A percentile compares a stretch with the other conserved stretches of the same genome.
Conservation (phyloP, 2,113 vertebrate genomes). For the Pycnonotus jocosus region DNA sequence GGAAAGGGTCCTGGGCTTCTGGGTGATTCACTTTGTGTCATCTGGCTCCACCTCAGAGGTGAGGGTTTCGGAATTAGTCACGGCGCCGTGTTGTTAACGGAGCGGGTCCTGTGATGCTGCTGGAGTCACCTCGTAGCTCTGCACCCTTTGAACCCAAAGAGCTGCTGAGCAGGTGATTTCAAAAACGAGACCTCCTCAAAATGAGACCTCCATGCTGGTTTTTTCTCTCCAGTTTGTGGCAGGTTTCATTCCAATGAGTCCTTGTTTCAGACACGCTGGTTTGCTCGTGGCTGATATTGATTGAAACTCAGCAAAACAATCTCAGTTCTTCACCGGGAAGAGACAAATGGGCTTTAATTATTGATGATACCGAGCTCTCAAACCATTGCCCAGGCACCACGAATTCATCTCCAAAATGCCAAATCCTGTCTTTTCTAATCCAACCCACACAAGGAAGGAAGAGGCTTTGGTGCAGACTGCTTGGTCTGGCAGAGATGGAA, state of each 20-base stretch:
- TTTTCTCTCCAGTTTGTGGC: neutral
- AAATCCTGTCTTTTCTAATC: neutral
- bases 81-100: neutral
- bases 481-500: neutral
- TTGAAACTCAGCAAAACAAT: neutral
- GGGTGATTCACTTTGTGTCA: neutral
- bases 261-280: neutral
- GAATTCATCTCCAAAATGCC: neutral
- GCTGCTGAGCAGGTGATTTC: neutral
- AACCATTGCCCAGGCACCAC: neutral
- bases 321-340: neutral
- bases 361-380: neutral
- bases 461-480: neutral
- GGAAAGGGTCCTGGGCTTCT: neutral
- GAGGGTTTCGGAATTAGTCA: slow-evolving; percentile 35
- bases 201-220: rapidly evolving
- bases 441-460: neutral
- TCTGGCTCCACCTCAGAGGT: neutral
- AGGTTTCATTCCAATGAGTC: neutral
- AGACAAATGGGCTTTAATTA: neutral
- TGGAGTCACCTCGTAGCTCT: neutral
- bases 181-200: neutral
- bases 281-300: neutral
- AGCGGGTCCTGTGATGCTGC: rapidly evolving
- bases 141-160: neutral